Percentiles rank a stretch among this genome's conserved stretches.
phyloP scores from a whole-genome alignment of 2,797 vertebrate genomes.

The Catharus ustulatus region DNA sequence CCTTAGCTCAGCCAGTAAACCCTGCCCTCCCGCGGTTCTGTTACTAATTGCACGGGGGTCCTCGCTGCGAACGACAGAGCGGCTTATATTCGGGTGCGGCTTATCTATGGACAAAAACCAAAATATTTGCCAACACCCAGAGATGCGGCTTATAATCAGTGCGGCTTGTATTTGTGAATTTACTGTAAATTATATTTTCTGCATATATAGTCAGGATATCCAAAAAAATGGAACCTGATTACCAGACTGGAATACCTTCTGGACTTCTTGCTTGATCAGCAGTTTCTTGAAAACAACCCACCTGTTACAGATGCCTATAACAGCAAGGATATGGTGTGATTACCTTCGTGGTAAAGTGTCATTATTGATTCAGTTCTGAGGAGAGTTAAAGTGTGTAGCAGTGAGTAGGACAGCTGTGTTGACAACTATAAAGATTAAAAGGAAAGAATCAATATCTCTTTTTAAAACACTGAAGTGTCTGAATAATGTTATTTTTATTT shows the following conservation, averaged over 20 bases:
- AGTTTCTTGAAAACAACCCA: background rate
- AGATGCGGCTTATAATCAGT: too few species aligned
- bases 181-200: too few species aligned
- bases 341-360: background rate
- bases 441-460: background rate
- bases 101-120: too few species aligned
- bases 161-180: too few species aligned
- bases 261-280: background rate
- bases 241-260: background rate
- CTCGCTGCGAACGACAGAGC: too few species aligned
- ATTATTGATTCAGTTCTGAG: slow-evolving; percentile 1
- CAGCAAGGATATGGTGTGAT: background rate
- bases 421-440: background rate
- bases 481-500: background rate
- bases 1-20: too few species aligned
- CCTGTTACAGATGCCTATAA: background rate
- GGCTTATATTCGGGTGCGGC: too few species aligned
- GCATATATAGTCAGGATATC: background rate
- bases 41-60: too few species aligned
- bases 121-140: too few species aligned
- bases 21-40: too few species aligned
- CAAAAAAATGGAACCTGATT: background rate
- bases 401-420: background rate
- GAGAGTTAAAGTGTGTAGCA: background rate
- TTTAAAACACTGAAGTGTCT: background rate